These are phyloP conservation scores for Sinocyclocheilus rhinocerous DNA, from an alignment of 2,113 vertebrate species.

Conservation along the genomic window DNA sequence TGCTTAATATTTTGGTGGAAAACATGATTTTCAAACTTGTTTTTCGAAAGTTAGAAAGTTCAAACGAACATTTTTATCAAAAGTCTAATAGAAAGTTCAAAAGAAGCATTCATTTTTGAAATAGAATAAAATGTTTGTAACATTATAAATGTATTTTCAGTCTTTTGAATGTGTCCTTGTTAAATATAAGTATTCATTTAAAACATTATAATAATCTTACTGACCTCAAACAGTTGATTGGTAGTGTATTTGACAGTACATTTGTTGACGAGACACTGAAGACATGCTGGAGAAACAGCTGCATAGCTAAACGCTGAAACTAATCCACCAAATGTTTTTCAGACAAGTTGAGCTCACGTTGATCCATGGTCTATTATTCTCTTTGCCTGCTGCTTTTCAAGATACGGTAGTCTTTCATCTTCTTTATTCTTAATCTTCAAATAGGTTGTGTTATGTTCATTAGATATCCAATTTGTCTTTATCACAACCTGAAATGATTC, in stretches of 20 bases:
- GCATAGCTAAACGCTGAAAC: background rate
- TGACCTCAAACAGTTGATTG: background rate
- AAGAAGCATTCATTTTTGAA: no score
- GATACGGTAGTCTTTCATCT: background rate
- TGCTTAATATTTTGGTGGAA: no score
- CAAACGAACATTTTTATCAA: no score
- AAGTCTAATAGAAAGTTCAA: no score
- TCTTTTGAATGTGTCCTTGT: background rate
- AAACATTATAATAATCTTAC: background rate
- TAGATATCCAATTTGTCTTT: background rate
- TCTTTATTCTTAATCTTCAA: background rate
- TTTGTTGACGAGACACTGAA: background rate
- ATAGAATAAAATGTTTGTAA: background rate
- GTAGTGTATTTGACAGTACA: background rate
- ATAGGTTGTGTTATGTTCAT: background rate
- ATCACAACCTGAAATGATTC: background rate
- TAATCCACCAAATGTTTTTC: background rate
- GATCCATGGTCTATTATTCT: background rate
- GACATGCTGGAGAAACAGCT: background rate
- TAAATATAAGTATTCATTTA: background rate
- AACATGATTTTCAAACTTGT: no score
- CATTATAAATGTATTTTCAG: background rate
- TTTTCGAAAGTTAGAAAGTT: no score
- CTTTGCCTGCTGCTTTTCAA: background rate
- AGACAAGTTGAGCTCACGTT: background rate